phyloP scores from a whole-genome alignment of 2,797 vertebrate genomes.

The Chrosomus eos region DNA sequence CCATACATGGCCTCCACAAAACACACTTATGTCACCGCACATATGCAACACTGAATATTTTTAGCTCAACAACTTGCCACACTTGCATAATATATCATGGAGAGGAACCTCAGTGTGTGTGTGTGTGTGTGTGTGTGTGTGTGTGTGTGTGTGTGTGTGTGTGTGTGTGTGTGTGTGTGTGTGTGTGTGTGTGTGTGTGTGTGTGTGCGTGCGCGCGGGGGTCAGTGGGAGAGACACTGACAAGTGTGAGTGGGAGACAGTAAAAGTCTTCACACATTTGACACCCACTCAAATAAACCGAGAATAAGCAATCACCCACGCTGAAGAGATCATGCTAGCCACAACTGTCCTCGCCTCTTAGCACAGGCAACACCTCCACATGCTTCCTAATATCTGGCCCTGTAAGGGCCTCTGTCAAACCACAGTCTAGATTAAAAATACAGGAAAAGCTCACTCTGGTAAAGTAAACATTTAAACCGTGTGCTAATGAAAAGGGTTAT shows the following conservation, averaged over 20 bases:
- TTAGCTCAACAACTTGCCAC: conserved; percentile 47
- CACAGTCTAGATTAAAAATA: conserved; percentile 23
- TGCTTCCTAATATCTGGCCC: neutral
- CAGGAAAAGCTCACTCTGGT: conserved; percentile 41
- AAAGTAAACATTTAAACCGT: conserved; percentile 58
- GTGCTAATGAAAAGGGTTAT: conserved; percentile 59
- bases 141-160: conserved; percentile 1
- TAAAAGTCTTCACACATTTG: conserved; percentile 25
- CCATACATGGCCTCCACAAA: conserved; percentile 38
- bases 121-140: conserved; percentile 15
- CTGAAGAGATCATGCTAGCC: neutral
- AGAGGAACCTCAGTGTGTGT: conserved; percentile 17
- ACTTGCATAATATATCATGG: conserved; percentile 17
- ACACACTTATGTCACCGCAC: conserved; percentile 1
- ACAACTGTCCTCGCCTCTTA: conserved; percentile 5
- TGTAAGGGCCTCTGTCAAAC: neutral
- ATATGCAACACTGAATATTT: conserved; percentile 38
- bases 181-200: conserved; percentile 8
- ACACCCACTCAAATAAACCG: conserved; percentile 2
- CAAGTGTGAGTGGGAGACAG: conserved; percentile 11
- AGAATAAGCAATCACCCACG: neutral
- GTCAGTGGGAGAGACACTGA: conserved; percentile 16
- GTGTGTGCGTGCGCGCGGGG: neutral
- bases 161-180: conserved; percentile 5
- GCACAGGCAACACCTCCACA: conserved; percentile 6